Base-by-base conservation (phyloP, 2,797 vertebrate species). In the Tenualosa ilisha region DNA sequence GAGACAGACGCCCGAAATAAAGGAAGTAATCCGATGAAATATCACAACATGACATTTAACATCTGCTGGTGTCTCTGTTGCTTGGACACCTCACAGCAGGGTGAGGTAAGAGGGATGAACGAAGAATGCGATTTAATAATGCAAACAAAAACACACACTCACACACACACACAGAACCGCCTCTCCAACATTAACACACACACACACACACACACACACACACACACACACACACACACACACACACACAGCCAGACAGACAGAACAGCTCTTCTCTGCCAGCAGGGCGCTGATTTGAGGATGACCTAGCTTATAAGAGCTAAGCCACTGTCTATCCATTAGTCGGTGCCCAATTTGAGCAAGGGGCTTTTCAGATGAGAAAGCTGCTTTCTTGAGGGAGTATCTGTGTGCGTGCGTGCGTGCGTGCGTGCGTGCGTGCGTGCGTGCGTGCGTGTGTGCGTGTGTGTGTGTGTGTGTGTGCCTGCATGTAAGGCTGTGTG, bases 11-110 rank as follows among this genome's bases (percentile, higher is more conserved):
- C 5, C 46, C 17, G 50, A 81, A 68, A 53, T 12, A 53, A 61
- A 37, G 31, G 56, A 15, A 68, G 20, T 54, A 72, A 72, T 54
- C 26, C 40, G 9, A 31, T 5, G 65, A n/a, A 65, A 82, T 53
- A 68, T 82, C 59, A 82, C 61, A 82, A 82, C 20, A 63, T 53
- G 17, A 22, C 59, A 82, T 65, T 82, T 85, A 13, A 85, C 37
- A 53, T 68, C 72, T 24, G 24, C 6, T 68, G 61, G 31, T 13
- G 63, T 82, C 81, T 53, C 82, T 11, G 65, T 49, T 13, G n/a
- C 49, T 84, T 22, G 26, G 46, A 68, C 83, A 40, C 65, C 51
- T 20, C 49, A 50, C 7, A 51, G 24, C 24, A 40, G 65, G 37
- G 17, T 22, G 6, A 20, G 40, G 37, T 79, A n/a, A 79, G 40